A percentile compares a stretch with the other conserved stretches of the same genome.
Evolutionary conservation across 2,888 invertebrate species (phyloP).

Genomic region (Liposcelis brunnea): DNA sequence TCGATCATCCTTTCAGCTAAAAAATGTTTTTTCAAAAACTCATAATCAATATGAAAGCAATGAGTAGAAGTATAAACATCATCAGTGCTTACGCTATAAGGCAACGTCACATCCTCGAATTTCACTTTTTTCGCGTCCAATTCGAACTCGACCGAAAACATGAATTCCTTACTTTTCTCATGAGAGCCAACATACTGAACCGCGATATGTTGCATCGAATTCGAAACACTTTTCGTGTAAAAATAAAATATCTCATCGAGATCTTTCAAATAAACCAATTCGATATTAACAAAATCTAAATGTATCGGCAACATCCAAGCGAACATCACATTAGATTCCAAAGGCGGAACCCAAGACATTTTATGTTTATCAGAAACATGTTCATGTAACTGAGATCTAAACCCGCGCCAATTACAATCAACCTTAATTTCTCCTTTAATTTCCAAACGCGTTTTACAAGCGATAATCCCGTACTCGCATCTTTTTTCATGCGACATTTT

Average conservation of each 20-base stretch:
- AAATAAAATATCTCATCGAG: conserved; percentile 3
- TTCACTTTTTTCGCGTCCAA: neutral
- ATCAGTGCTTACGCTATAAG: neutral
- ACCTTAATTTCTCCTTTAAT: neutral
- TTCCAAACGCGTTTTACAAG: neutral
- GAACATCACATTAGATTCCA: conserved; percentile 1
- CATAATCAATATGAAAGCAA: neutral
- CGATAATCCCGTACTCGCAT: neutral
- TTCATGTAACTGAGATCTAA: neutral
- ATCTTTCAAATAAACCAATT: neutral
- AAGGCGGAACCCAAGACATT: neutral
- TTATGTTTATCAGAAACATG: neutral
- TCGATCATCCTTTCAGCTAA: conserved; percentile 1
- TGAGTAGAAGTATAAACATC: neutral
- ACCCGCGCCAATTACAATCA: neutral
- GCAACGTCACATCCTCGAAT: neutral
- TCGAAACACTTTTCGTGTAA: neutral
- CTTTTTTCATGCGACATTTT: neutral
- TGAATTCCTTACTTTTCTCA: neutral
- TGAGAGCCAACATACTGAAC: neutral
- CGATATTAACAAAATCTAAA: conserved; percentile 2
- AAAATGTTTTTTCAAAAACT: conserved; percentile 1
- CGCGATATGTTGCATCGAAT: neutral
- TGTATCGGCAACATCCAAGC: conserved; percentile 1
- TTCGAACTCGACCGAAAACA: conserved; percentile 4